These are phyloP conservation scores for Scaptomyza parva DNA, from an alignment of 2,888 invertebrate genomes.

Conservation along the genomic window DNA sequence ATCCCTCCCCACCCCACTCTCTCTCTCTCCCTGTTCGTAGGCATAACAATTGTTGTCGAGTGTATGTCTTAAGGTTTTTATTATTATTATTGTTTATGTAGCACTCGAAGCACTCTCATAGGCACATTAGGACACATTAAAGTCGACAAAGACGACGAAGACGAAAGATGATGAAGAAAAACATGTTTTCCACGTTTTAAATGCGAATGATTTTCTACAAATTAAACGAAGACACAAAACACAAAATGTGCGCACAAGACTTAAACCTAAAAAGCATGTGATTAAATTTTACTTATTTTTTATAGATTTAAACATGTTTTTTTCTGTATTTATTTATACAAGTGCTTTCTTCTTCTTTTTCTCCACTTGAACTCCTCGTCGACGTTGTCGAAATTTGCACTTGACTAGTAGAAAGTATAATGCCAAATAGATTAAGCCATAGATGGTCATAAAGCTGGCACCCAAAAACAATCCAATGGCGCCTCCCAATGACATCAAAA, in stretches of 20 bases:
- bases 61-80: constrained; percentile 44
- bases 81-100: constrained; percentile 17
- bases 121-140: constrained; percentile 40
- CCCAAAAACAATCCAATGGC: constrained; percentile 83
- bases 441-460: constrained; percentile 83
- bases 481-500: constrained; percentile 83
- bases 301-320: not conserved
- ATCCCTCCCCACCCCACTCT: constrained; percentile 13
- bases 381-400: constrained; percentile 31
- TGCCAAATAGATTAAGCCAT: constrained; percentile 62
- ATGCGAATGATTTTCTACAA: constrained; percentile 6
- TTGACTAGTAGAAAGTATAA: constrained; percentile 53
- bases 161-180: no score
- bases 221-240: no score
- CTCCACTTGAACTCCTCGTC: not conserved
- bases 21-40: constrained; percentile 22
- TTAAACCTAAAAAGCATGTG: constrained; percentile 1
- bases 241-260: constrained; percentile 9
- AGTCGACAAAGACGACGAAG: constrained; percentile 29
- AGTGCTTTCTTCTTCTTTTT: not conserved
- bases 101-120: constrained; percentile 14
- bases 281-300: not conserved
- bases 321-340: not conserved
- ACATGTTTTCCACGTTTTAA: constrained; percentile 29
- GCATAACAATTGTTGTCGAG: constrained; percentile 45